Evolutionary conservation across 2,113 vertebrate genomes (phyloP).

Genomic region (Cisticola juncidis): DNA sequence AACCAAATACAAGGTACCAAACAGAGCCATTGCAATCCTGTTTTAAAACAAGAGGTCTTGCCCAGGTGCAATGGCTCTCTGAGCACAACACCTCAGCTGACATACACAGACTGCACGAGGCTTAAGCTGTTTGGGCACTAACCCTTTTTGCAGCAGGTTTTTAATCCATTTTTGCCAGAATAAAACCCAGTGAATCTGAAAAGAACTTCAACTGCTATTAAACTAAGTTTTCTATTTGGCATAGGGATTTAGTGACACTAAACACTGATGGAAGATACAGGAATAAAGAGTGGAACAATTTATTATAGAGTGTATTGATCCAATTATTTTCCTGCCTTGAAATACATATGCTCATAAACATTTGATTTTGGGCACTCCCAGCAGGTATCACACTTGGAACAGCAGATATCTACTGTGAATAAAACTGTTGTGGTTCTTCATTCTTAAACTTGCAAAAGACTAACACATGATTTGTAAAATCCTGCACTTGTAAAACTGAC

Average conservation of each 20-base stretch:
- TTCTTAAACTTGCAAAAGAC: neutral
- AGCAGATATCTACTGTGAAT: neutral
- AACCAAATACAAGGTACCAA: neutral
- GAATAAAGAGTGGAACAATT: neutral
- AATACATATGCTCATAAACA: neutral
- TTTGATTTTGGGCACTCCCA: neutral
- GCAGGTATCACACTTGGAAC: neutral
- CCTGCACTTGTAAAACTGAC: neutral
- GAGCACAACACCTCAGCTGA: neutral
- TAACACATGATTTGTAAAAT: neutral
- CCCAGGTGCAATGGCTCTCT: neutral
- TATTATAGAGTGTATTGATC: neutral
- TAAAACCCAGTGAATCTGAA: neutral
- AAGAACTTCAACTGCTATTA: neutral
- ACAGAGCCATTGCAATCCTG: neutral
- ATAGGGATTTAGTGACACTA: neutral
- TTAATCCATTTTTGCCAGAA: neutral
- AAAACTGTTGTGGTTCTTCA: neutral
- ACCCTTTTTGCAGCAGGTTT: neutral
- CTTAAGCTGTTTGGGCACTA: neutral
- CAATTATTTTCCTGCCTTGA: neutral
- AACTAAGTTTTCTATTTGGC: neutral
- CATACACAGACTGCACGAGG: fast-evolving
- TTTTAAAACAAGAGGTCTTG: neutral
- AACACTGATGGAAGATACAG: neutral